A percentile compares a stretch with the other conserved stretches of the same genome.
Evolutionary conservation across 2,888 invertebrate genomes (phyloP).

Genomic region (Cetonia aurata): DNA sequence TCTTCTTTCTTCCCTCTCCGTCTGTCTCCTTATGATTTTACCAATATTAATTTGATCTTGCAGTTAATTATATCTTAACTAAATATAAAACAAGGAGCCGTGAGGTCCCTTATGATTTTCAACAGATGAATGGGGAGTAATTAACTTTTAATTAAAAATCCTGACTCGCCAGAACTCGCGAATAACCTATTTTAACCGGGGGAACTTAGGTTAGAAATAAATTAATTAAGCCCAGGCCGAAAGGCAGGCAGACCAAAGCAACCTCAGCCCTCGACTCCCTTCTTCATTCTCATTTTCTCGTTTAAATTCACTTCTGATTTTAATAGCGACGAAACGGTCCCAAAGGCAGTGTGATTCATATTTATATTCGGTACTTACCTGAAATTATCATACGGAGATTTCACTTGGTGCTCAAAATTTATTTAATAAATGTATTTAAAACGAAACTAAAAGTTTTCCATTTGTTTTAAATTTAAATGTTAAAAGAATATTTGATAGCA

Average conservation of each 20-base stretch:
- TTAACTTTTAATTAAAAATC: conserved; percentile 23
- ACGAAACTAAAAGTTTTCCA: not conserved
- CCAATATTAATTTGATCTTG: not conserved
- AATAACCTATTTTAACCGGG: not conserved
- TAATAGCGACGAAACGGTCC: no score
- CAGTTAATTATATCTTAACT: conserved; percentile 3
- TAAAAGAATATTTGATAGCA: no score
- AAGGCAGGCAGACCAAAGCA: no score
- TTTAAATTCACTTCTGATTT: no score
- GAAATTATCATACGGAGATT: no score
- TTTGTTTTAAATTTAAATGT: no score
- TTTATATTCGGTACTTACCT: no score
- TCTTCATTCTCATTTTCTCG: no score
- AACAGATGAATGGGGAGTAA: conserved; percentile 3
- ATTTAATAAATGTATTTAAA: conserved; percentile 3
- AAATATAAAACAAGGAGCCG: conserved; percentile 8
- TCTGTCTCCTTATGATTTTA: not conserved
- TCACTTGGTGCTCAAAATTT: not conserved
- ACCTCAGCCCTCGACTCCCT: no score
- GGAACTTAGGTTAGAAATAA: conserved; percentile 6
- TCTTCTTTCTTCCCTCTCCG: no score
- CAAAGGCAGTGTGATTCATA: no score
- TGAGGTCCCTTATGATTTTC: conserved; percentile 1
- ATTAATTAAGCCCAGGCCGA: not conserved
- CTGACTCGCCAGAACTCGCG: not conserved